Percentiles rank a stretch among this genome's conserved stretches.
Conservation (phyloP, 2,797 vertebrate genomes). For the Smutsia gigantea region DNA sequence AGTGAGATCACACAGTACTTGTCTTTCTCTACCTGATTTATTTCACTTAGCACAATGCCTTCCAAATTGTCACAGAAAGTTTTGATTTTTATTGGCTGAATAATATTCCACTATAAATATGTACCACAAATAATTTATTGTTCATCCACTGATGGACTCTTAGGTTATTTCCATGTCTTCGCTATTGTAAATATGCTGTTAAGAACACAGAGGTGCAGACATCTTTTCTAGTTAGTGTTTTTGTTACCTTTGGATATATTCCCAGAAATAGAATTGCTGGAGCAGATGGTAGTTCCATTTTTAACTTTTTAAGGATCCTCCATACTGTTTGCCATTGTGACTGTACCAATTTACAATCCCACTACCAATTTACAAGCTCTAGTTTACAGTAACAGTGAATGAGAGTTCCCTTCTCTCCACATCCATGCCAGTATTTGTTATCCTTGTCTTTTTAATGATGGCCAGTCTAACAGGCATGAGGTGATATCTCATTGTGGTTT, state of each 20-base stretch:
- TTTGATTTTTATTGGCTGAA: background rate
- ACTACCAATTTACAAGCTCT: too few relatives aligned
- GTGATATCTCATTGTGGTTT: too few relatives aligned
- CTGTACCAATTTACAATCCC: too few relatives aligned
- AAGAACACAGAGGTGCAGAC: background rate
- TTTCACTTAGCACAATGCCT: background rate
- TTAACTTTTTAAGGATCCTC: too few relatives aligned
- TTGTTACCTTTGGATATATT: background rate
- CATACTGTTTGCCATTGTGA: too few relatives aligned
- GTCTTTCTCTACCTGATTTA: background rate
- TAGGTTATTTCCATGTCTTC: background rate
- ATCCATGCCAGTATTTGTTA: too few relatives aligned
- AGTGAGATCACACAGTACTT: background rate
- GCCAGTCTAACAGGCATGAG: too few relatives aligned
- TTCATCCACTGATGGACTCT: background rate
- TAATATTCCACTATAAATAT: background rate
- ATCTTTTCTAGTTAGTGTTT: background rate
- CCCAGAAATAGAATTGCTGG: background rate
- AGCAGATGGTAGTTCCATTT: background rate
- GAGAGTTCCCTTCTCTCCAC: too few relatives aligned
- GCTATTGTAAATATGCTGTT: background rate
- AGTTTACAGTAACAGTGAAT: too few relatives aligned
- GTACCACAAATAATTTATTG: background rate
- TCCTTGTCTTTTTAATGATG: too few relatives aligned
- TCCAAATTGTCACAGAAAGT: background rate